A percentile compares a stretch with the other conserved stretches of the same genome.
Conservation (phyloP, 1,140 invertebrate species). For the Nomia melanderi region DNA sequence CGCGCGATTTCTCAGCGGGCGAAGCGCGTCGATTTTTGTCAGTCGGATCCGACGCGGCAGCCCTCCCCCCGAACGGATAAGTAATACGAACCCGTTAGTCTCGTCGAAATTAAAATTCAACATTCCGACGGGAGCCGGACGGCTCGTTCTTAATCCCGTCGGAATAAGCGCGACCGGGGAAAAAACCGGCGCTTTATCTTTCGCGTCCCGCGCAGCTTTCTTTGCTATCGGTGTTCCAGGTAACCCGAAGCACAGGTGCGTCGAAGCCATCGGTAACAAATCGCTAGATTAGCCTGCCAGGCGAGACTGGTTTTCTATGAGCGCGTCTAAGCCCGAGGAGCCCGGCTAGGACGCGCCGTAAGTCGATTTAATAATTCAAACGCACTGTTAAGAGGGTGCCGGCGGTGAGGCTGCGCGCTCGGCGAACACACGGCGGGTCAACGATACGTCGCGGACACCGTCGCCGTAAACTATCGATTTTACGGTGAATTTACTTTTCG, state of each 20-base stretch:
- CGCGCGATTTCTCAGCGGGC: conserved; percentile 1
- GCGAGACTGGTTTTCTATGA: conserved; percentile 55
- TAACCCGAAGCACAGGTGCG: conserved; percentile 57
- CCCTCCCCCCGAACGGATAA: conserved; percentile 2
- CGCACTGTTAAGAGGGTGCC: conserved; percentile 45
- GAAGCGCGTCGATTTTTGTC: conserved; percentile 5
- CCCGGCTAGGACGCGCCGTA: conserved; percentile 7
- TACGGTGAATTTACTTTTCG: conserved; percentile 46
- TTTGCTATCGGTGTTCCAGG: conserved; percentile 32
- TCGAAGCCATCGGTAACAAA: conserved; percentile 53
- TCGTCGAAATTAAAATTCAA: conserved; percentile 44
- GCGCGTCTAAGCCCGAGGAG: conserved; percentile 33
- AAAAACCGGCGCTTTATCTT: conserved; percentile 39
- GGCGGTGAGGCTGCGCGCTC: conserved; percentile 25
- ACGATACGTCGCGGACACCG: conserved; percentile 38
- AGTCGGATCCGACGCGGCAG: neutral
- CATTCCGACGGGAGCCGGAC: neutral
- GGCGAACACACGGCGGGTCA: conserved; percentile 15
- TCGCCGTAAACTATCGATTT: conserved; percentile 45
- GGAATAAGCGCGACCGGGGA: conserved; percentile 13
- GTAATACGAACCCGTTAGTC: conserved; percentile 41
- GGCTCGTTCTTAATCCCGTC: conserved; percentile 27
- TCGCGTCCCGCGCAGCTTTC: neutral
- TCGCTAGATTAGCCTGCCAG: conserved; percentile 54
- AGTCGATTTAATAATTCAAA: conserved; percentile 64